phyloP scores from a whole-genome alignment of 2,797 vertebrate species.

The Linurgus olivaceus region DNA sequence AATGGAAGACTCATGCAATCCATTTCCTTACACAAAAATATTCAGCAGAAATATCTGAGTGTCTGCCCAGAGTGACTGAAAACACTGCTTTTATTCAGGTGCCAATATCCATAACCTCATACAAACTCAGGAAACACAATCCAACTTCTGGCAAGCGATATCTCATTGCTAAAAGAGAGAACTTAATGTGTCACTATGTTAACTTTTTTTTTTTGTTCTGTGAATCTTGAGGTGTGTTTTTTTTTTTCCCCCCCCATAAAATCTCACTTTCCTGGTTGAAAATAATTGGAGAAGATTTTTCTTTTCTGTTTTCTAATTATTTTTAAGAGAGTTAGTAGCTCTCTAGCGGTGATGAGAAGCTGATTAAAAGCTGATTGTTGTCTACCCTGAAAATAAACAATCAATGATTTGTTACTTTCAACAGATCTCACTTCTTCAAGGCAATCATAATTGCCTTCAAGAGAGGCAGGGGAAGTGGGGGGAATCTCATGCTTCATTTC shows the following conservation, averaged over 20 bases:
- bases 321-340: conserved; percentile 32
- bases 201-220: not conserved
- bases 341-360: not conserved
- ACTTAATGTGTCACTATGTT: not conserved
- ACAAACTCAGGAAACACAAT: not conserved
- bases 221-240: not conserved
- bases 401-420: conserved; percentile 28
- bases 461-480: not conserved
- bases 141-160: not conserved
- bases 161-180: not conserved
- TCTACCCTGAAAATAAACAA: conserved; percentile 38
- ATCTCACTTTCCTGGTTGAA: not conserved
- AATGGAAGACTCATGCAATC: not conserved
- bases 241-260: not conserved
- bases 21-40: not conserved
- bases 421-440: not conserved
- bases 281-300: not conserved
- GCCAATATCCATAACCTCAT: not conserved
- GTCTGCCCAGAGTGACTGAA: not conserved
- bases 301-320: conserved; percentile 49
- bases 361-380: conserved; percentile 55
- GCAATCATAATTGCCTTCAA: conserved; percentile 9
- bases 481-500: not conserved
- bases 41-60: not conserved
- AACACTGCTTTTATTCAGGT: not conserved